Conservation (phyloP, 2,888 invertebrate species). For the Cetonia aurata region DNA sequence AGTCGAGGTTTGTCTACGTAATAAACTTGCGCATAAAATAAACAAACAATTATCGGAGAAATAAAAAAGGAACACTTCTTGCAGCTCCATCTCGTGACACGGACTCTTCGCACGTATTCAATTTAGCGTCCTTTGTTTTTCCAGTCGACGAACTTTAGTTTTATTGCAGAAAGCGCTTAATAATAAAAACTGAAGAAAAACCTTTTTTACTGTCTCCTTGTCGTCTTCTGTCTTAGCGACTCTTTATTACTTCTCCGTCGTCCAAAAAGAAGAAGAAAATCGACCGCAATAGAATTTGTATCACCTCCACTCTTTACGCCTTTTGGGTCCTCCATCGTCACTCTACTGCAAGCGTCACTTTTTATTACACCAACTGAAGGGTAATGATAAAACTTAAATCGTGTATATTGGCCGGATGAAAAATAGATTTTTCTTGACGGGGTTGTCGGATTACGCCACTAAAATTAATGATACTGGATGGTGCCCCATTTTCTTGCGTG, state of each 20-base stretch:
- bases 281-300: not conserved
- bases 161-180: constrained; percentile 6
- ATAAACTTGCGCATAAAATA: not conserved
- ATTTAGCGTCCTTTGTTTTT: constrained; percentile 3
- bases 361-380: constrained; percentile 5
- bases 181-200: constrained; percentile 12
- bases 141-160: not conserved
- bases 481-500: too few relatives aligned
- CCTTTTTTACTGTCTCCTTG: constrained; percentile 5
- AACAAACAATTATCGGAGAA: not conserved
- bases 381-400: constrained; percentile 13
- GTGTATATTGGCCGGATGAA: not conserved
- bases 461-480: not conserved
- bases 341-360: not conserved
- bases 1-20: too few relatives aligned
- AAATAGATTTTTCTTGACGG: too few relatives aligned
- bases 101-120: constrained; percentile 14
- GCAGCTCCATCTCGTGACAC: not conserved
- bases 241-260: constrained; percentile 4
- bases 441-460: not conserved
- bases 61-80: not conserved
- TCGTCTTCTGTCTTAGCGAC: constrained; percentile 1
- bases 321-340: too few relatives aligned
- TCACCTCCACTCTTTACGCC: too few relatives aligned
- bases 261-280: not conserved